Evolutionary conservation across 2,888 invertebrate genomes (phyloP).

Genomic region (Erannis defoliaria): DNA sequence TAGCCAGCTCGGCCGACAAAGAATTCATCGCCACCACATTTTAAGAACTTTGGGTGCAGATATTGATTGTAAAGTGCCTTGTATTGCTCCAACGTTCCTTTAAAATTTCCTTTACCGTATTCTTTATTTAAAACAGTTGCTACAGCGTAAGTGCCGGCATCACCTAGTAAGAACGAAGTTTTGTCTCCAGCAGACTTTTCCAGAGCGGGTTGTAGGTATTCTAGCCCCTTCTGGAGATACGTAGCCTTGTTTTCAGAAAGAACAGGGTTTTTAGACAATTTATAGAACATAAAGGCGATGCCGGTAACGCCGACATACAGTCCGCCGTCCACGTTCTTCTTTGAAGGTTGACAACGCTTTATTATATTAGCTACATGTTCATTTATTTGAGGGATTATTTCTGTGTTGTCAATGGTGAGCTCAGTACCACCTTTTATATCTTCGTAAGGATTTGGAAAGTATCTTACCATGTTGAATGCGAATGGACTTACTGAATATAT

Average conservation of each 20-base stretch:
- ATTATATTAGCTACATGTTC: slow-evolving; percentile 67
- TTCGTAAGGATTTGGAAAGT: slow-evolving; percentile 73
- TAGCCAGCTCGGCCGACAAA: slow-evolving; percentile 95
- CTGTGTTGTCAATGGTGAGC: slow-evolving; percentile 56
- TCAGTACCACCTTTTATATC: slow-evolving; percentile 59
- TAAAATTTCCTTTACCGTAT: slow-evolving; percentile 72
- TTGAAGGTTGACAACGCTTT: slow-evolving; percentile 66
- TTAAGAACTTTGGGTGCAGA: slow-evolving; percentile 82
- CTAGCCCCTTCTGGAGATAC: slow-evolving; percentile 86
- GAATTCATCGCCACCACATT: slow-evolving; percentile 92
- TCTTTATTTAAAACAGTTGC: slow-evolving; percentile 88
- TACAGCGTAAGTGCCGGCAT: slow-evolving; percentile 91
- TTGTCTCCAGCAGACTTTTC: slow-evolving; percentile 86
- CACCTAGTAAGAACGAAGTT: slow-evolving; percentile 92
- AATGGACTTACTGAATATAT: slow-evolving; percentile 49
- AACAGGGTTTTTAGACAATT: slow-evolving; percentile 86
- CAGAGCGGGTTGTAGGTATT: slow-evolving; percentile 88
- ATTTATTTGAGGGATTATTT: slow-evolving; percentile 60
- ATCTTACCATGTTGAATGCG: slow-evolving; percentile 72
- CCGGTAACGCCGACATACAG: slow-evolving; percentile 91
- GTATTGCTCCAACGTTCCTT: slow-evolving; percentile 68
- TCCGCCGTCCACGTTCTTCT: slow-evolving; percentile 85
- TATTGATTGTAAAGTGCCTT: slow-evolving; percentile 71
- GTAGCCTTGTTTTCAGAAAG: slow-evolving; percentile 73
- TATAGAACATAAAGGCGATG: slow-evolving; percentile 92